Evolutionary conservation across 30 jellyfish, hydroid and myxozoan genomes (phyloP).

Genomic region (Aurelia sp.): DNA sequence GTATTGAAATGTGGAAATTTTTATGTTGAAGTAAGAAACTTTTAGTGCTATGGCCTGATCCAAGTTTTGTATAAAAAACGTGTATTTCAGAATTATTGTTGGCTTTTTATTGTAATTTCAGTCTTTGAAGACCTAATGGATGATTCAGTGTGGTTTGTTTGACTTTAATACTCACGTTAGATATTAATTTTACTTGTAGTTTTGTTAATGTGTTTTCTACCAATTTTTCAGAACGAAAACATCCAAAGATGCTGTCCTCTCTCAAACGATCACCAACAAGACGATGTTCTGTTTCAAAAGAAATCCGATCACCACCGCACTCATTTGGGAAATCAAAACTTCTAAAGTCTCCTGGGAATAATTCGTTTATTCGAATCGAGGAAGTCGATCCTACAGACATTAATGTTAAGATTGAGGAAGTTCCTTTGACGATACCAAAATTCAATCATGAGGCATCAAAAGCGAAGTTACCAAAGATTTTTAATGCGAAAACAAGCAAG

Average conservation of each 20-base stretch:
- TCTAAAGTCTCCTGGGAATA: slow-evolving; percentile 68
- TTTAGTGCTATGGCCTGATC: no score
- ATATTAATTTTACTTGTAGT: no score
- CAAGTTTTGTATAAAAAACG: no score
- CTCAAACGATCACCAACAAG: slow-evolving; percentile 81
- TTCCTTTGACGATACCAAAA: slow-evolving; percentile 88
- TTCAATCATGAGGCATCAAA: slow-evolving; percentile 66
- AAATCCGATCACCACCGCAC: slow-evolving; percentile 56
- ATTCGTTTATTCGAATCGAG: slow-evolving; percentile 86
- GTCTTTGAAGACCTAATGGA: no score
- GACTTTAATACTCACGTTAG: no score
- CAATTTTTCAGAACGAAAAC: slow-evolving; percentile 75
- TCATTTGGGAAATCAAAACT: slow-evolving; percentile 74
- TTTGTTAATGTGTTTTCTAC: not conserved
- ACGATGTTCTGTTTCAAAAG: slow-evolving; percentile 65
- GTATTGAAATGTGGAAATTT: no score
- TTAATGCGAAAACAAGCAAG: slow-evolving; percentile 45
- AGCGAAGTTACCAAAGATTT: slow-evolving; percentile 74
- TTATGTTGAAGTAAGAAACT: no score
- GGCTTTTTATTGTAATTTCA: no score
- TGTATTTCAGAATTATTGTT: no score
- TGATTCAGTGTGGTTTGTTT: no score
- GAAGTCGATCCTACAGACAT: slow-evolving; percentile 91
- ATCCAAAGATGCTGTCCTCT: slow-evolving; percentile 69
- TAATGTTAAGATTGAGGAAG: slow-evolving; percentile 94